phyloP scores from a whole-genome alignment of 2,797 vertebrate genomes.

The Lacerta agilis region DNA sequence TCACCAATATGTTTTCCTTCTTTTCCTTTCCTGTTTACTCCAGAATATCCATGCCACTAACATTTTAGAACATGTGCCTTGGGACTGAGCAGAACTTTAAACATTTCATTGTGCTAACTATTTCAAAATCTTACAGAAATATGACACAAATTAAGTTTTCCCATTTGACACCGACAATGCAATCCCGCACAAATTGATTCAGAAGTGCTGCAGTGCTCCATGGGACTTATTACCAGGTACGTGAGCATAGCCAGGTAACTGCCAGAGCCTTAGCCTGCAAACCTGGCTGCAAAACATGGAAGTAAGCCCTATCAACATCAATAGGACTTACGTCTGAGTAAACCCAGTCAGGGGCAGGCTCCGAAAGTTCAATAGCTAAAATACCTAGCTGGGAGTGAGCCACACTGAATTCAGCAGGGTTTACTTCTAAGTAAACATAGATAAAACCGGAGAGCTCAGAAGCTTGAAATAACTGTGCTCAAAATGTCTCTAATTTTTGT shows the following conservation, averaged over 20 bases:
- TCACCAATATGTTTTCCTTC: background rate
- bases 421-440: background rate
- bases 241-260: background rate
- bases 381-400: background rate
- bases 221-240: background rate
- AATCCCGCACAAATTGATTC: background rate
- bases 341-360: background rate
- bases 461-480: background rate
- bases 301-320: background rate
- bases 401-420: background rate
- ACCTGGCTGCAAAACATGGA: background rate
- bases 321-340: background rate
- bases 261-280: background rate
- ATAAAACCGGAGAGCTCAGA: background rate
- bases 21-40: conserved; percentile 21
- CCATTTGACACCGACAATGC: background rate
- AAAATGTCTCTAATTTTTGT: background rate
- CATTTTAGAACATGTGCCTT: conserved; percentile 28
- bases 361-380: background rate
- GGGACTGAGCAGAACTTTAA: too few species aligned
- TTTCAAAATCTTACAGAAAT: conserved; percentile 1
- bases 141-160: background rate
- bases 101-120: background rate
- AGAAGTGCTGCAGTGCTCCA: background rate
- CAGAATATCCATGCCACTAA: conserved; percentile 31